Percentiles rank a stretch among this genome's conserved stretches.
Evolutionary conservation across 2,888 invertebrate genomes (phyloP).

Genomic region (Heteromurus nitidus): DNA sequence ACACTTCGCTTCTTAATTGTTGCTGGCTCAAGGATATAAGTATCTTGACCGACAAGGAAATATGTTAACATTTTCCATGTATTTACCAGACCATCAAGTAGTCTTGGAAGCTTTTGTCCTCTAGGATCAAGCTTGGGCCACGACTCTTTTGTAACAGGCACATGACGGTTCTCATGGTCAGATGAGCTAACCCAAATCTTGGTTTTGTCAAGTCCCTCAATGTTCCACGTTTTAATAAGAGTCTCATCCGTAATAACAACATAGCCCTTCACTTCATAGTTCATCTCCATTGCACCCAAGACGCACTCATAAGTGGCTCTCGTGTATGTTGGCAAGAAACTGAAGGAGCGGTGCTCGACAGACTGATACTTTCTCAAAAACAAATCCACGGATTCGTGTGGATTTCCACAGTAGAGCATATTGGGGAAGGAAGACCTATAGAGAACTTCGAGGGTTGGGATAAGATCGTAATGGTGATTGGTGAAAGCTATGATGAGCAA

Average conservation of each 20-base stretch:
- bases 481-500: conserved; percentile 74
- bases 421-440: conserved; percentile 74
- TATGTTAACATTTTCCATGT: conserved; percentile 72
- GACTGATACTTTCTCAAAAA: conserved; percentile 73
- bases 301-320: conserved; percentile 74
- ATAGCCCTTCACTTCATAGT: conserved; percentile 74
- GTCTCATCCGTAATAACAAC: conserved; percentile 74
- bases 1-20: conserved; percentile 62
- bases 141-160: conserved; percentile 69
- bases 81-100: conserved; percentile 72
- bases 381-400: conserved; percentile 73
- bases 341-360: conserved; percentile 73
- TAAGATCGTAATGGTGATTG: conserved; percentile 73
- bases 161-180: conserved; percentile 67
- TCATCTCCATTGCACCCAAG: conserved; percentile 74
- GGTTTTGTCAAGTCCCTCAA: conserved; percentile 71
- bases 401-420: conserved; percentile 74
- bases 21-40: conserved; percentile 64
- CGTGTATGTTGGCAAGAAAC: conserved; percentile 74
- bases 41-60: conserved; percentile 71
- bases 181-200: conserved; percentile 73
- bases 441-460: conserved; percentile 74
- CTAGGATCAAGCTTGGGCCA: conserved; percentile 71
- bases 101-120: conserved; percentile 72
- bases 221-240: conserved; percentile 73